Evolutionary conservation across 2,113 vertebrate species (phyloP), one percentile per base, ranked within the genome.

Genomic region (Rhegmatorhina hoffmannsi): DNA sequence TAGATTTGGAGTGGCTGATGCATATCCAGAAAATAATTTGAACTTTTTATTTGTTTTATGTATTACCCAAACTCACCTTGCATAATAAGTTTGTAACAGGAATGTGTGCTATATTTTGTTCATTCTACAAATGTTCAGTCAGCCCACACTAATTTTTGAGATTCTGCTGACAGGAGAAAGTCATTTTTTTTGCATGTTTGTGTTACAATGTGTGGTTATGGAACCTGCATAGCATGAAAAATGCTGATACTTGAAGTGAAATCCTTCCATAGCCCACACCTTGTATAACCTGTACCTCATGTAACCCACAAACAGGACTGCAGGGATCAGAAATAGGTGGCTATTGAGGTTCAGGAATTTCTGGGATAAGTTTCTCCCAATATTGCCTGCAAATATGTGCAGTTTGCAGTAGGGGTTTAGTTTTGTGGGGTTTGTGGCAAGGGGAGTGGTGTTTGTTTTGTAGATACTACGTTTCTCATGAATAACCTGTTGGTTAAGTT

Each of bases 61-160:
- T 67, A 38, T 86, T 80, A 44, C 40, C 13, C 9, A 7, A 28
- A 31, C 38, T 50, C 47, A 47, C 49, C 55, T 81, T 74, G 78
- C 23, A 6, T 84, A 70, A 26, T 74, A 60, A 84, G 24, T 60
- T 88, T 74, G 56, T 81, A 74, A 73, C 52, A 66, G 85, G 72
- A 74, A 52, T 26, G 7, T 73, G 29, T 81, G n/a, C 38, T 89
- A 7, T 63, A 26, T 88, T 93, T 92, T 95, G 89, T 80, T 91
- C 92, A 43, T 85, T 88, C 43, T 70, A 78, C 38, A 46, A 46
- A 47, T 80, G 87, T 94, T 83, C 70, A 85, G 47, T 24, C 60
- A 90, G 24, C 87, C 93, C 64, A 93, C 60, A 8, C 68, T 89
- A 28, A 68, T 76, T 94, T 89, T 67, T 89, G 44, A 60, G 75